Conservation (phyloP, 1,140 invertebrate genomes). For the honey bee (Apis mellifera) region Amel_HAv3.1 CM009946.2:6636501-6637000, state of each 20-base stretch:
- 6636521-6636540: conserved; percentile 29
- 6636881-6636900: conserved; percentile 81
- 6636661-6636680: too few relatives aligned
- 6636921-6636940: conserved; percentile 83
- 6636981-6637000: background rate
- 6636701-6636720: background rate
- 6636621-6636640: too few relatives aligned
- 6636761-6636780: conserved; percentile 57
- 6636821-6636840: conserved; percentile 83
- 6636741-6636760: background rate
- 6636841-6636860: conserved; percentile 80
- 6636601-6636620: background rate
- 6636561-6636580: background rate
- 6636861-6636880: conserved; percentile 82
- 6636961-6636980: conserved; percentile 82
- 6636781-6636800: conserved; percentile 73
- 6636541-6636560: background rate
- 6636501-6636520: conserved; percentile 30
- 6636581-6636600: background rate
- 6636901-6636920: conserved; percentile 81
- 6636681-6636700: background rate
- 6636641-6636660: background rate
- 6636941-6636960: conserved; percentile 83
- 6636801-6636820: conserved; percentile 82
- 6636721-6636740: conserved; percentile 1